These are phyloP conservation scores for Chesias legatella DNA, from an alignment of 2,888 invertebrate species.

Conservation along the genomic window DNA sequence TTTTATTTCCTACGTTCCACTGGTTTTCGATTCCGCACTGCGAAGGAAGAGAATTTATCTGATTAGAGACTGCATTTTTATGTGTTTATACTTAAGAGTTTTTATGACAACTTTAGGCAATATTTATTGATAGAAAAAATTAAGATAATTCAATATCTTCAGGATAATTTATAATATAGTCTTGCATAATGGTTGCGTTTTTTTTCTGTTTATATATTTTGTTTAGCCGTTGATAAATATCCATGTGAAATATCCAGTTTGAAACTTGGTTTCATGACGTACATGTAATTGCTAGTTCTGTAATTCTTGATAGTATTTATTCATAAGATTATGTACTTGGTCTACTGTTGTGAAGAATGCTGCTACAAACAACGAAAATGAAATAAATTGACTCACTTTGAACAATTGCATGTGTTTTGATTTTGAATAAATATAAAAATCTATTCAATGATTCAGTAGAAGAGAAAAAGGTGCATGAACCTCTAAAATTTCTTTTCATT, in stretches of 20 bases:
- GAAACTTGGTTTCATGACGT: conserved; percentile 9
- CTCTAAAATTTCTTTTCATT: too few species aligned
- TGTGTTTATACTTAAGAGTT: conserved; percentile 48
- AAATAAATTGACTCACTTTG: conserved; percentile 48
- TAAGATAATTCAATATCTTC: conserved; percentile 43
- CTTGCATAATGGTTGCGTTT: conserved; percentile 24
- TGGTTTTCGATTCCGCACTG: conserved; percentile 15
- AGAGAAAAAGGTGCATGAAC: too few species aligned
- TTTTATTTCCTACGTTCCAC: conserved; percentile 8
- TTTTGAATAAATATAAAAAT: conserved; percentile 3
- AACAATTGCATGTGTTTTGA: conserved; percentile 24
- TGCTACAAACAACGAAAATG: conserved; percentile 54
- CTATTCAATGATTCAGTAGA: too few species aligned
- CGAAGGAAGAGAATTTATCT: conserved; percentile 39
- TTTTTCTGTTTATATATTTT: conserved; percentile 14
- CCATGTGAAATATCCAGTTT: too few species aligned
- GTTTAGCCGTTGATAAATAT: too few species aligned
- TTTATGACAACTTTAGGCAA: conserved; percentile 54
- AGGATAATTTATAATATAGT: conserved; percentile 35
- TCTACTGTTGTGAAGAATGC: conserved; percentile 31
- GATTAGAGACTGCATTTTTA: conserved; percentile 56
- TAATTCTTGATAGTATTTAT: conserved; percentile 1
- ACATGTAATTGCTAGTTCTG: conserved; percentile 6
- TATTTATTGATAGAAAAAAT: conserved; percentile 59
- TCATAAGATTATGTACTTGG: conserved; percentile 18